A percentile compares a stretch with the other conserved stretches of the same genome.
These are phyloP conservation scores for Chymomyza procnemis DNA, from an alignment of 2,888 invertebrate species.

Conservation along the genomic window DNA sequence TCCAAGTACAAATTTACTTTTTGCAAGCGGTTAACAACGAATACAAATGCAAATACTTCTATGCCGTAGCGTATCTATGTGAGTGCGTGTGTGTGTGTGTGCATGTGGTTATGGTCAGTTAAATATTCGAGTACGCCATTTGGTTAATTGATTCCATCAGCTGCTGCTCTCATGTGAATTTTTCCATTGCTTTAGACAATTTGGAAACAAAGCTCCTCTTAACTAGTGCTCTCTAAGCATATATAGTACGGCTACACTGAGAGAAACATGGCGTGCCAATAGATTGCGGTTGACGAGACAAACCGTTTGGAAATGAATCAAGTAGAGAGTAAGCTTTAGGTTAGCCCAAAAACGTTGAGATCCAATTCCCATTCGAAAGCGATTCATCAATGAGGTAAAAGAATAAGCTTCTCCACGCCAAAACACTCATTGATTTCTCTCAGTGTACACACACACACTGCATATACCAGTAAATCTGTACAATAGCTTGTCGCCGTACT, in stretches of 20 bases:
- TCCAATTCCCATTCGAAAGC: too few species aligned
- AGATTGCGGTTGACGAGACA: too few species aligned
- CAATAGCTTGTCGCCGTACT: not conserved
- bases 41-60: conserved; percentile 15
- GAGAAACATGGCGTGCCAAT: too few species aligned
- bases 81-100: conserved; percentile 6
- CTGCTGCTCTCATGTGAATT: conserved; percentile 3
- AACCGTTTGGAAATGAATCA: too few species aligned
- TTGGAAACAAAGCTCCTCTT: too few species aligned
- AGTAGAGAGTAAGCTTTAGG: too few species aligned
- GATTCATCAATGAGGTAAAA: too few species aligned
- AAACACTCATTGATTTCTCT: not conserved
- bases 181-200: conserved; percentile 11
- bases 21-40: conserved; percentile 54
- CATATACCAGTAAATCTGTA: not conserved
- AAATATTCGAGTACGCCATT: conserved; percentile 62
- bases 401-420: not conserved
- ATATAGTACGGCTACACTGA: too few species aligned
- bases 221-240: too few species aligned
- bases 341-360: too few species aligned
- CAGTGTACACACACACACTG: not conserved
- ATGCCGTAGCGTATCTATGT: not conserved
- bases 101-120: conserved; percentile 24
- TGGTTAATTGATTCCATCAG: conserved; percentile 69
- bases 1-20: conserved; percentile 21